Conservation (phyloP, 2,888 invertebrate species). For the Cylindroiulus punctatus region DNA sequence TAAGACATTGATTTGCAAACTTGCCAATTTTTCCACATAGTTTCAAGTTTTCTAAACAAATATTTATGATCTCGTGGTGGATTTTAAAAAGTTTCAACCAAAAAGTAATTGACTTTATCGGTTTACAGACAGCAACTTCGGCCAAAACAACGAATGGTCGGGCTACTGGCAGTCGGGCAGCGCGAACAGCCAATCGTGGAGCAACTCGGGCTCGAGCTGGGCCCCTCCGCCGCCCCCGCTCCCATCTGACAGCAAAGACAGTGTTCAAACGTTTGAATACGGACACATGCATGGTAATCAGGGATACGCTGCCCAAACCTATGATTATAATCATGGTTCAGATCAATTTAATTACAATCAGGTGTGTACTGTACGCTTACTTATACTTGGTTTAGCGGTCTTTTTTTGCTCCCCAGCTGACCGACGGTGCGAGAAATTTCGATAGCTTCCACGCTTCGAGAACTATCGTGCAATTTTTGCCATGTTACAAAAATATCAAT, state of each 20-base stretch:
- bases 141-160: slow-evolving; percentile 56
- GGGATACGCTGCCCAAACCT: slow-evolving; percentile 60
- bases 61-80: too few species aligned
- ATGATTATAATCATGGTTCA: slow-evolving; percentile 63
- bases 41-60: too few species aligned
- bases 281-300: slow-evolving; percentile 61
- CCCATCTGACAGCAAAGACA: slow-evolving; percentile 57
- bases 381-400: slow-evolving; percentile 29
- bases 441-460: too few species aligned
- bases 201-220: slow-evolving; percentile 51
- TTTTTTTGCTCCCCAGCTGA: background rate
- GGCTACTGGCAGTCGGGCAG: slow-evolving; percentile 58
- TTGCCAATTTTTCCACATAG: too few species aligned
- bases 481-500: too few species aligned
- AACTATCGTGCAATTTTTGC: too few species aligned
- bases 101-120: too few species aligned
- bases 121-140: slow-evolving; percentile 11
- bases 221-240: slow-evolving; percentile 47
- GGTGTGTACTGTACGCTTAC: slow-evolving; percentile 57
- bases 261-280: slow-evolving; percentile 60
- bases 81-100: too few species aligned
- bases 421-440: too few species aligned
- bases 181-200: background rate
- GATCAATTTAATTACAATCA: slow-evolving; percentile 60
- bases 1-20: too few species aligned